Conservation (phyloP, 2,113 vertebrate species). For the Dipodomys merriami region DNA sequence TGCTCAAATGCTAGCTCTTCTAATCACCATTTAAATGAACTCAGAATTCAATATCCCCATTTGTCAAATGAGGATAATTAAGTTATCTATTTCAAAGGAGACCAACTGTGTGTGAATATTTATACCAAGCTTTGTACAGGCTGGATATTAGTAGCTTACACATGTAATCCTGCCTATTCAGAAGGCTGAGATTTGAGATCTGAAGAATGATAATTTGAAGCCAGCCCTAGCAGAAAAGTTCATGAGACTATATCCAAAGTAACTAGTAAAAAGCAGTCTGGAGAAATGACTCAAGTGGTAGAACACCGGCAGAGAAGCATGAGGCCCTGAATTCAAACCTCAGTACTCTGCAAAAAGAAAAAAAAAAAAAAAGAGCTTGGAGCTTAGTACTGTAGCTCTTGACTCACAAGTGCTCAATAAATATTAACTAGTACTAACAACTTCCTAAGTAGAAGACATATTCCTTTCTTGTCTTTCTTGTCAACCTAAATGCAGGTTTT, state of each 20-base stretch:
- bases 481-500: constrained; percentile 23
- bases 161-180: too few relatives aligned
- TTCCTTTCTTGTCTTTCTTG: constrained; percentile 41
- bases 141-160: too few relatives aligned
- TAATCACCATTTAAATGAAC: not conserved
- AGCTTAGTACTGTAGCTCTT: not conserved
- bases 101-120: not conserved
- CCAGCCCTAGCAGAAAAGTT: too few relatives aligned
- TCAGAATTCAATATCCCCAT: not conserved
- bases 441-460: constrained; percentile 33
- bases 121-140: not conserved
- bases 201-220: too few relatives aligned
- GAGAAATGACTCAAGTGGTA: too few relatives aligned
- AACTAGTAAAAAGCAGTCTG: too few relatives aligned
- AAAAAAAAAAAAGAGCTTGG: not conserved
- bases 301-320: too few relatives aligned
- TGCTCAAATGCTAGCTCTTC: not conserved
- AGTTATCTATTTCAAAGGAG: constrained; percentile 20
- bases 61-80: constrained; percentile 33
- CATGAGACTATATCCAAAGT: too few relatives aligned
- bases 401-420: not conserved
- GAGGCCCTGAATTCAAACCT: too few relatives aligned
- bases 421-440: not conserved
- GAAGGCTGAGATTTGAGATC: too few relatives aligned
- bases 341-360: too few relatives aligned